Evolutionary conservation across 2,888 invertebrate genomes (phyloP).

Genomic region (Sarcophaga subvicina): DNA sequence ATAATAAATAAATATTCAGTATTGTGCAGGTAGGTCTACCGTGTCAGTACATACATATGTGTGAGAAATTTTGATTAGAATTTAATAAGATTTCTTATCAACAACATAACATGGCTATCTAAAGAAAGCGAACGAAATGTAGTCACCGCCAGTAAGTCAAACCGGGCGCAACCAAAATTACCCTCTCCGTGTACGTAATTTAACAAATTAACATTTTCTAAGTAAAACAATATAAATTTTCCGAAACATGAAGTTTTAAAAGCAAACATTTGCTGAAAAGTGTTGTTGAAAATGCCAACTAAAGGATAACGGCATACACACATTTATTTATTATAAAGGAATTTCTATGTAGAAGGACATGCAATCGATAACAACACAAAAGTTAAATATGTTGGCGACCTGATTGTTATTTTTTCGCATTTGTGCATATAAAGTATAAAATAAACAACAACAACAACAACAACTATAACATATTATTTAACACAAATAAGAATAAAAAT

Average conservation of each 20-base stretch:
- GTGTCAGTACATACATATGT: not conserved
- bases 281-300: constrained; percentile 32
- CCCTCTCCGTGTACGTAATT: not conserved
- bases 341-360: constrained; percentile 53
- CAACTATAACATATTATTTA: constrained; percentile 39
- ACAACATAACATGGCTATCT: constrained; percentile 59
- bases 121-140: constrained; percentile 42
- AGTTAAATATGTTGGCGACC: not conserved
- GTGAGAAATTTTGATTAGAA: constrained; percentile 40
- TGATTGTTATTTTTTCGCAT: not conserved
- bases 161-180: constrained; percentile 41
- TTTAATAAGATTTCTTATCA: constrained; percentile 51
- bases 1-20: constrained; percentile 32
- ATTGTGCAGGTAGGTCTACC: not conserved
- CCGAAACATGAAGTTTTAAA: not conserved
- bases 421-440: not conserved
- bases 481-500: not conserved
- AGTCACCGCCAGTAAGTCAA: constrained; percentile 46
- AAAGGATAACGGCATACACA: constrained; percentile 41
- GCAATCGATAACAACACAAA: constrained; percentile 8
- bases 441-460: constrained; percentile 2
- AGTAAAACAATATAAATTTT: constrained; percentile 9
- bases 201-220: too few relatives aligned
- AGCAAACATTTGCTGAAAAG: constrained; percentile 22
- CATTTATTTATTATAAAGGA: constrained; percentile 12